A percentile compares a stretch with the other conserved stretches of the same genome.
These are phyloP conservation scores for Pseudomyrmex gracilis DNA, from an alignment of 1,140 invertebrate genomes.

Conservation along the genomic window DNA sequence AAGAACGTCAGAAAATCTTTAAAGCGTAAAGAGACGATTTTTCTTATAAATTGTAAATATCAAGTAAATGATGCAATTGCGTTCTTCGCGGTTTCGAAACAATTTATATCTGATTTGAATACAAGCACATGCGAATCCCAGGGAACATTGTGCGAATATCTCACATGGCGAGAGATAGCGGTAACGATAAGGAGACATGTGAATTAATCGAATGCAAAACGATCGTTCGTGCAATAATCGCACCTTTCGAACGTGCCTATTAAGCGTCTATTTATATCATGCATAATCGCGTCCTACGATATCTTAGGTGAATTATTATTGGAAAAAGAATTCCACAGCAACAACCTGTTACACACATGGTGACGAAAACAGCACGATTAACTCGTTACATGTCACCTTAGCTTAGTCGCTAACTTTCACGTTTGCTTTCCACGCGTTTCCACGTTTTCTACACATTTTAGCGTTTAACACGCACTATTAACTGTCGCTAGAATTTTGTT, in stretches of 20 bases:
- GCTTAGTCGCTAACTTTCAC: conserved; percentile 21
- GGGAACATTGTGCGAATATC: conserved; percentile 4
- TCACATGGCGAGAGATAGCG: conserved; percentile 12
- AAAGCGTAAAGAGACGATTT: background rate
- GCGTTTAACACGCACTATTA: conserved; percentile 11
- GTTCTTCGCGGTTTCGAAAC: conserved; percentile 16
- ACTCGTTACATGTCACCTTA: conserved; percentile 4
- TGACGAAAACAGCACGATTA: conserved; percentile 22
- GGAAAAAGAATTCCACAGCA: conserved; percentile 76
- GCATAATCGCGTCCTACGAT: conserved; percentile 75
- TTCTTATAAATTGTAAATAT: background rate
- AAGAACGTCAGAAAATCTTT: background rate
- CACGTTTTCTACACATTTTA: background rate
- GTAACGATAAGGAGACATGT: background rate
- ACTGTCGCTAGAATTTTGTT: background rate
- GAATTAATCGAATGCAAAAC: conserved; percentile 63
- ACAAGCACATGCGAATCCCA: conserved; percentile 4
- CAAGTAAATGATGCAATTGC: background rate
- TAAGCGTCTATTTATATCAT: conserved; percentile 79
- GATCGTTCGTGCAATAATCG: conserved; percentile 70
- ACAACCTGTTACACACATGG: conserved; percentile 66
- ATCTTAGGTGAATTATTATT: conserved; percentile 79
- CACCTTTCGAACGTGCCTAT: conserved; percentile 68
- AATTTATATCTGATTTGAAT: background rate
- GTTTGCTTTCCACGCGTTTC: conserved; percentile 3